phyloP scores from a whole-genome alignment of 2,113 vertebrate species.

The Mus spicilegus region DNA sequence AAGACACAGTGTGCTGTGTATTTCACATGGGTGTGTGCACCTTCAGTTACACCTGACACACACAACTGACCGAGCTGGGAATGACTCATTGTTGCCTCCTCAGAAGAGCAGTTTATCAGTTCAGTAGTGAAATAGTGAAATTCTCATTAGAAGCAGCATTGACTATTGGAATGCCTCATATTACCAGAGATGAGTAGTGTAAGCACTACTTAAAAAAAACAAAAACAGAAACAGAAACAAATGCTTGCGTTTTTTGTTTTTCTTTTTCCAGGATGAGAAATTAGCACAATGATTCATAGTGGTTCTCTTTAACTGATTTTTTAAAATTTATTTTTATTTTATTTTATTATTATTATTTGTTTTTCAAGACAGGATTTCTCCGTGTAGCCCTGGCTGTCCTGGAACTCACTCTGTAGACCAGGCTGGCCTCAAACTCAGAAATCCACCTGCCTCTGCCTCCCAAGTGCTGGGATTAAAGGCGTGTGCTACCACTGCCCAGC shows the following conservation, averaged over 20 bases:
- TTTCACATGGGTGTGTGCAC: neutral
- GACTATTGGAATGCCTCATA: neutral
- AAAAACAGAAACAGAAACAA: neutral
- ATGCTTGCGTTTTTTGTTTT: neutral
- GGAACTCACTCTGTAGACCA: too few species aligned
- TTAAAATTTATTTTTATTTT: too few species aligned
- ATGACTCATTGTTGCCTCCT: slow-evolving; percentile 41
- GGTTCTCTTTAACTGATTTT: slow-evolving; percentile 8
- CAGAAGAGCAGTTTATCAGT: neutral
- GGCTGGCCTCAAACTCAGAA: too few species aligned
- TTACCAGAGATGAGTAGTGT: slow-evolving; percentile 30
- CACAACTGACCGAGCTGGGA: slow-evolving; percentile 24
- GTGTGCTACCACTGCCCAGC: too few species aligned
- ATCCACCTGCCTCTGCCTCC: too few species aligned
- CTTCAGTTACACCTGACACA: neutral
- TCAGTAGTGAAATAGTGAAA: slow-evolving; percentile 59
- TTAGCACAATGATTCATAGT: neutral
- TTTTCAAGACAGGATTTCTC: too few species aligned
- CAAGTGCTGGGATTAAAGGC: too few species aligned
- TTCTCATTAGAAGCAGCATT: slow-evolving; percentile 15
- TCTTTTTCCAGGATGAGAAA: slow-evolving; percentile 55
- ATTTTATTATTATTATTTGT: too few species aligned
- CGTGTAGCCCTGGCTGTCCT: too few species aligned
- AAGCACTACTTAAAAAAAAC: slow-evolving; percentile 42
- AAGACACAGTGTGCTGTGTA: too few species aligned